phyloP scores from a whole-genome alignment of 2,113 vertebrate species.

The Stigmatopora argus region DNA sequence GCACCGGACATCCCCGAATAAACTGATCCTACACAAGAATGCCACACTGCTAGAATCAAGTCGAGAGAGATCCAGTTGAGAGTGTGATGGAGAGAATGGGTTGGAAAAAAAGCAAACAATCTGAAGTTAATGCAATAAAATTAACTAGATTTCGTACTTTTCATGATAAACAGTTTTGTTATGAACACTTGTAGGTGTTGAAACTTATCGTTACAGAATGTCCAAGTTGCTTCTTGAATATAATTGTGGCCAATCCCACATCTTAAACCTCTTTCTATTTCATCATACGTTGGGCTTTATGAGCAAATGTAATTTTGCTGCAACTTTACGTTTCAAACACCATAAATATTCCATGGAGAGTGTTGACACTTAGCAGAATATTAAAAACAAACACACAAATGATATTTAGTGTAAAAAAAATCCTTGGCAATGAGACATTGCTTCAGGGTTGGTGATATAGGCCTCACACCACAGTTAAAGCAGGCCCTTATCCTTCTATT shows the following conservation, averaged over 20 bases:
- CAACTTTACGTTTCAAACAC: not conserved
- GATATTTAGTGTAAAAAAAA: not conserved
- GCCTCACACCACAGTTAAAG: not conserved
- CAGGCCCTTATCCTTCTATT: not conserved
- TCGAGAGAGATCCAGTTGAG: constrained; percentile 8
- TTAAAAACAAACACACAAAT: not conserved
- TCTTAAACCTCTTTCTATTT: too few relatives aligned
- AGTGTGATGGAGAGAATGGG: constrained; percentile 26
- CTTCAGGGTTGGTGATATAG: not conserved
- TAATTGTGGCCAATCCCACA: not conserved
- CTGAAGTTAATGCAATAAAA: constrained; percentile 25
- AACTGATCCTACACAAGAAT: constrained; percentile 50
- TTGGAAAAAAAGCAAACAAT: constrained; percentile 18
- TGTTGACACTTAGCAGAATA: not conserved
- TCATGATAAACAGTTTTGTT: constrained; percentile 23
- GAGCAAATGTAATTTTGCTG: not conserved
- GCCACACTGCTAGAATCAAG: constrained; percentile 23
- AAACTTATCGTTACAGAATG: not conserved
- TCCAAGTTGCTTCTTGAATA: not conserved
- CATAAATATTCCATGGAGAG: not conserved
- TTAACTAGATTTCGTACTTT: constrained; percentile 25
- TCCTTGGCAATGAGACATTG: not conserved
- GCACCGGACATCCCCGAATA: constrained; percentile 64
- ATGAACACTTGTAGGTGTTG: not conserved
- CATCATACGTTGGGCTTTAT: not conserved